Percentiles rank a stretch among this genome's conserved stretches.
phyloP scores from a whole-genome alignment of 2,888 invertebrate genomes.

The Priocnemis perturbator region DNA sequence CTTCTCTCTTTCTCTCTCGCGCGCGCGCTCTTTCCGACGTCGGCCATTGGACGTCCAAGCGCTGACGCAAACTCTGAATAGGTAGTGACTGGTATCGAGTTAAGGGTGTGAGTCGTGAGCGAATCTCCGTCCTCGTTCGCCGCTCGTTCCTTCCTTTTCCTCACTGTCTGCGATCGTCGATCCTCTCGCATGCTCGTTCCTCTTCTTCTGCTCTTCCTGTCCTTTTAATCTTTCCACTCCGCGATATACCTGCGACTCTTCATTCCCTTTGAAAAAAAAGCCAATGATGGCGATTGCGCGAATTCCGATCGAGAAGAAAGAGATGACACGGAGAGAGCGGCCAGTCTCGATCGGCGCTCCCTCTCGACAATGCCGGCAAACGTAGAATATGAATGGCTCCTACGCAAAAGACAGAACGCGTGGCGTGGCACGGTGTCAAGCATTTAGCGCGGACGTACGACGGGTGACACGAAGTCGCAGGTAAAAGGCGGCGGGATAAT shows the following conservation, averaged over 20 bases:
- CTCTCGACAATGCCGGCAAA: no score
- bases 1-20: conserved; percentile 24
- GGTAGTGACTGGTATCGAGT: conserved; percentile 28
- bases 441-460: neutral
- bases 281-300: neutral
- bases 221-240: neutral
- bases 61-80: conserved; percentile 42
- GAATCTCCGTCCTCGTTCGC: conserved; percentile 10
- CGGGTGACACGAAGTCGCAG: neutral
- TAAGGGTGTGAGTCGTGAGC: conserved; percentile 13
- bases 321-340: neutral
- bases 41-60: conserved; percentile 47
- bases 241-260: conserved; percentile 11
- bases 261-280: conserved; percentile 2
- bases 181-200: neutral
- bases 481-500: neutral
- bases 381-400: no score
- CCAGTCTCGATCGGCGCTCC: no score
- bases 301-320: neutral
- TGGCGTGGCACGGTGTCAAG: no score
- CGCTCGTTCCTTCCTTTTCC: conserved; percentile 1
- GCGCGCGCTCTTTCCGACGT: conserved; percentile 33
- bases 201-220: conserved; percentile 11
- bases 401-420: no score
- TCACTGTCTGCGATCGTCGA: neutral